Conservation (phyloP, 92 coral and sea anemone genomes). For the Anthopleura xanthogrammica region DNA sequence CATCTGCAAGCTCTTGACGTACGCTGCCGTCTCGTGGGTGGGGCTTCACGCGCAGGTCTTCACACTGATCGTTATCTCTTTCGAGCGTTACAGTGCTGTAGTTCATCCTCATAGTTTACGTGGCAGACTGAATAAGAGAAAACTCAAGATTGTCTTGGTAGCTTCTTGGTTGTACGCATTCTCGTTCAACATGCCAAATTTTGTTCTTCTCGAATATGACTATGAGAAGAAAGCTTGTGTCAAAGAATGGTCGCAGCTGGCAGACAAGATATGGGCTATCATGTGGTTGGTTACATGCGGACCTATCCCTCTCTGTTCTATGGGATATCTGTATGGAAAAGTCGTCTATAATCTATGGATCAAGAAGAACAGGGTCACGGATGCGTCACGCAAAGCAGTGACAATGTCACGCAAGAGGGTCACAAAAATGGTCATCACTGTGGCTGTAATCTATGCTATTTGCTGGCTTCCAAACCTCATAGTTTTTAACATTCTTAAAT, state of each 20-base stretch:
- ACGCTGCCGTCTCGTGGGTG: conserved; percentile 40
- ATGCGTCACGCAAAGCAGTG: conserved; percentile 45
- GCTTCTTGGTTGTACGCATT: conserved; percentile 46
- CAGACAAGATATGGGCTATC: conserved; percentile 42
- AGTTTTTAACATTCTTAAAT: not conserved
- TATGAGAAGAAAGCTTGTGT: conserved; percentile 26
- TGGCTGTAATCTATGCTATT: conserved; percentile 45
- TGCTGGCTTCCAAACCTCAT: conserved; percentile 57
- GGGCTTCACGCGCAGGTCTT: conserved; percentile 53
- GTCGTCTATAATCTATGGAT: conserved; percentile 61
- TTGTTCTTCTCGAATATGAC: conserved; percentile 27
- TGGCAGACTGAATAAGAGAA: conserved; percentile 47
- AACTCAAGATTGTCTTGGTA: conserved; percentile 36
- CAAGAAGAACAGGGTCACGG: conserved; percentile 29
- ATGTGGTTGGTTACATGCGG: conserved; percentile 59
- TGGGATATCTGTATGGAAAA: conserved; percentile 54
- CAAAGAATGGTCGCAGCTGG: conserved; percentile 47
- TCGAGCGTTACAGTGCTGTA: conserved; percentile 56
- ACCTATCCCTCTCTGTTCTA: conserved; percentile 46
- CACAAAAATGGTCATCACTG: conserved; percentile 51
- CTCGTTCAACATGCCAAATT: conserved; percentile 46
- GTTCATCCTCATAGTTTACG: conserved; percentile 47
- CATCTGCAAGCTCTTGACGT: conserved; percentile 45
- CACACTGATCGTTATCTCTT: conserved; percentile 48
- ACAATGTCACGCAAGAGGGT: conserved; percentile 53